These are phyloP conservation scores for Ophion costatus DNA, from an alignment of 2,888 invertebrate genomes.

Conservation along the genomic window DNA sequence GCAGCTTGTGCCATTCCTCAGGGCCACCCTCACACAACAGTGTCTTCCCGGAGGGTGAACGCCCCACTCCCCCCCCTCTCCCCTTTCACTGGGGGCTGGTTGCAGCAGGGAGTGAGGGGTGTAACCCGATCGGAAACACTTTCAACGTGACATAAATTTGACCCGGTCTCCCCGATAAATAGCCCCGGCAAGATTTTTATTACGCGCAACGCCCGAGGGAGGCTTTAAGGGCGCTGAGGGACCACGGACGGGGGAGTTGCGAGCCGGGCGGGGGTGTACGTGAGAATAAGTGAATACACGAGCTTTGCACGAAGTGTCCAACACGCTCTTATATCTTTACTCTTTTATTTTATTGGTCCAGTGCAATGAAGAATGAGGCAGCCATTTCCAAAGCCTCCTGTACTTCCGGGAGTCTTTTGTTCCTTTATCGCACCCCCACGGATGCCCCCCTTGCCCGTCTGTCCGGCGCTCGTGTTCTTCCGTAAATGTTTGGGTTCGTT, in stretches of 20 bases:
- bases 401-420: background rate
- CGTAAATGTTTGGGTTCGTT: too few species aligned
- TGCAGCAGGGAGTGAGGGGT: too few species aligned
- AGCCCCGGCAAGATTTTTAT: constrained; percentile 45
- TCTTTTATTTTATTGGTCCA: background rate
- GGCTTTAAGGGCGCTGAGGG: background rate
- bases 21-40: too few species aligned
- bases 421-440: background rate
- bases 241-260: too few species aligned
- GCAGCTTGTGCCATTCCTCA: too few species aligned
- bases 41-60: too few species aligned
- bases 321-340: constrained; percentile 1
- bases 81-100: too few species aligned
- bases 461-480: background rate
- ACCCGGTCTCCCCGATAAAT: constrained; percentile 53
- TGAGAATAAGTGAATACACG: constrained; percentile 11
- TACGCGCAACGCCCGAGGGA: background rate
- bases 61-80: too few species aligned
- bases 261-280: background rate
- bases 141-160: constrained; percentile 65
- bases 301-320: constrained; percentile 8
- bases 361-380: background rate
- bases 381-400: background rate
- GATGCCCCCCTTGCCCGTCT: constrained; percentile 3
- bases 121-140: constrained; percentile 63